phyloP scores from a whole-genome alignment of 2,113 vertebrate genomes.

The Penelope pileata region DNA sequence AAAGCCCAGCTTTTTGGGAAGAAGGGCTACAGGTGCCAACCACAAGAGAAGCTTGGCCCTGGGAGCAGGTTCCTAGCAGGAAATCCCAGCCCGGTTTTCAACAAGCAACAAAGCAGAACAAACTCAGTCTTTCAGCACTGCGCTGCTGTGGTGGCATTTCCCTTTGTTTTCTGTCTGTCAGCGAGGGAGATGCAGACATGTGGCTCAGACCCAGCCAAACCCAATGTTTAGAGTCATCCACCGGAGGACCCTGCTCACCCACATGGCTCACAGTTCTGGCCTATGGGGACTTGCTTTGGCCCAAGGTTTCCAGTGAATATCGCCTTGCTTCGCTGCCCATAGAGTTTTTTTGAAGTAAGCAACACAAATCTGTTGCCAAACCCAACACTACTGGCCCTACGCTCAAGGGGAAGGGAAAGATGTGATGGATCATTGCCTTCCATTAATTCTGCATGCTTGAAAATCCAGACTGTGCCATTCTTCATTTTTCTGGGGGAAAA shows the following conservation, averaged over 20 bases:
- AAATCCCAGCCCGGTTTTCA: background rate
- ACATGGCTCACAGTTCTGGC: too few relatives aligned
- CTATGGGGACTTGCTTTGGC: too few relatives aligned
- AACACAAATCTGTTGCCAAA: background rate
- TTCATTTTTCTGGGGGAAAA: background rate
- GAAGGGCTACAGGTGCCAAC: background rate
- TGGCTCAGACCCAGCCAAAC: background rate
- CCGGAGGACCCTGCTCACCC: background rate
- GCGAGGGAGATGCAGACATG: background rate
- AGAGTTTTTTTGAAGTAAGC: background rate
- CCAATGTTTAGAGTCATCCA: background rate
- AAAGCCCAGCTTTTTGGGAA: background rate
- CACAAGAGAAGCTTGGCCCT: accelerated
- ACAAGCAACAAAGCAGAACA: background rate
- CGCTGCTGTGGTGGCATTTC: background rate
- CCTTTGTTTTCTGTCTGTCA: background rate
- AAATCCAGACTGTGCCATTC: background rate
- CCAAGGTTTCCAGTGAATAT: background rate
- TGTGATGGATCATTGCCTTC: background rate
- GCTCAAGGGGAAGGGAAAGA: background rate
- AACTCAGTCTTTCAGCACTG: background rate
- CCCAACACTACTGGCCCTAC: background rate
- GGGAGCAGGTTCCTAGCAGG: background rate
- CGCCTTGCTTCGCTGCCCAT: background rate
- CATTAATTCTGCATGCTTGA: background rate